Evolutionary conservation across 2,113 vertebrate genomes (phyloP), one percentile per base, ranked within the genome.

Genomic region (Zosterops japonicus): DNA sequence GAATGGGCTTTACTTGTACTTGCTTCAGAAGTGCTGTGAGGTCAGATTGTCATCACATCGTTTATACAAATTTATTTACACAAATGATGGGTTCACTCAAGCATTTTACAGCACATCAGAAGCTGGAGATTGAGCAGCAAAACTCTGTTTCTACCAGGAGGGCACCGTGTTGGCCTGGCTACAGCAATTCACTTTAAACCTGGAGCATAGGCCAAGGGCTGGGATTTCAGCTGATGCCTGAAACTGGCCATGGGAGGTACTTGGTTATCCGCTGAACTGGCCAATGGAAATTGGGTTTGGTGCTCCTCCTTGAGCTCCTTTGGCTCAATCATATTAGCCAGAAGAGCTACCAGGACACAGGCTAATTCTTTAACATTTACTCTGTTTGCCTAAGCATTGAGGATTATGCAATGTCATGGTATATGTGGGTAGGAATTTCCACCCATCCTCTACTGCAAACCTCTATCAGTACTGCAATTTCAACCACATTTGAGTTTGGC

Each of bases 211-310:
- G 16, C 17, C 42, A 36, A 50, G 23, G 8, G 4, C 55, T 77
- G 64, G 12, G n/a, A 60, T 60, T 68, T 92, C 68, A 69, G 41
- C 44, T 61, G 47, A 33, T 75, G n/a, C 55, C 72, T 78, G 39
- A 46, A 77, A 36, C 11, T 47, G 55, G 6, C 41, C 21, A 2
- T 18, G 19, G 59, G 11, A 56, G 7, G 22, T 33, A 29, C 33
- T 8, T 65, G 46, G 19, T 64, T 60, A 12, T 69, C 44, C 69
- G 14, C 33, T 7, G 1, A 81, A 50, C 19, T 0, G 0, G 14
- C 29, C n/a, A 2, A 6, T 65, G 74, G 27, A 42, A 77, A 33
- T 23, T n/a, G 2, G 15, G 12, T 56, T 81, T 49, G 11, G 9
- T 74, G 59, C 53, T 74, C 44, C 49, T 63, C 76, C 35, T 52